These are phyloP conservation scores for Nixonia krombeini DNA, from an alignment of 1,140 invertebrate species.

Conservation along the genomic window DNA sequence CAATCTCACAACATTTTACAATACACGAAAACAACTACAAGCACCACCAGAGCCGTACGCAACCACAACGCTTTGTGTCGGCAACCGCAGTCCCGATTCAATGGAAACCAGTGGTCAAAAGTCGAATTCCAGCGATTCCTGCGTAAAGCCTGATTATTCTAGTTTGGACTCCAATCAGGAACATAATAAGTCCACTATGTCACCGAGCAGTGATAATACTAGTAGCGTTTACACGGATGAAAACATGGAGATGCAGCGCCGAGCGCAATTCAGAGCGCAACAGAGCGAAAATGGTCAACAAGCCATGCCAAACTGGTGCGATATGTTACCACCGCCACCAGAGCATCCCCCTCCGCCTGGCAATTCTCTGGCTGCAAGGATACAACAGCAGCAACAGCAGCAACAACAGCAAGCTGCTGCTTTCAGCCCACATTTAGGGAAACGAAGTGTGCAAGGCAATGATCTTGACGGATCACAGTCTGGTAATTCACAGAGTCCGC, in stretches of 20 bases:
- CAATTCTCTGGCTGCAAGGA: conserved; percentile 50
- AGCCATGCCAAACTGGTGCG: conserved; percentile 81
- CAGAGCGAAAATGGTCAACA: conserved; percentile 55
- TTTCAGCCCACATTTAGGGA: conserved; percentile 65
- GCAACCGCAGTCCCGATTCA: conserved; percentile 69
- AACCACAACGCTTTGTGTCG: conserved; percentile 80
- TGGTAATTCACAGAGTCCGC: conserved; percentile 63
- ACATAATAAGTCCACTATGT: conserved; percentile 67
- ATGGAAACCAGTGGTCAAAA: conserved; percentile 68
- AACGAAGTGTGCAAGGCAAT: conserved; percentile 56
- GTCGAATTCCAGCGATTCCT: conserved; percentile 71
- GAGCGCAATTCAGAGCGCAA: conserved; percentile 56
- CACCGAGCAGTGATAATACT: conserved; percentile 68
- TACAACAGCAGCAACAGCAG: conserved; percentile 48
- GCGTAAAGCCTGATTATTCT: conserved; percentile 71
- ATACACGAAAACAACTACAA: conserved; percentile 76
- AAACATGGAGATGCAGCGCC: conserved; percentile 58
- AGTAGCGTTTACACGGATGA: conserved; percentile 71
- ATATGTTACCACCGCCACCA: conserved; percentile 84
- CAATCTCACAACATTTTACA: conserved; percentile 87
- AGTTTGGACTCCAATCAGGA: conserved; percentile 68
- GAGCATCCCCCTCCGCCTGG: conserved; percentile 80
- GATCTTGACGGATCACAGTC: conserved; percentile 60
- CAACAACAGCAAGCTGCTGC: conserved; percentile 48
- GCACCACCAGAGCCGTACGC: conserved; percentile 85